Conservation (phyloP, 1,140 invertebrate species). For the Drosophila baimaii region DNA sequence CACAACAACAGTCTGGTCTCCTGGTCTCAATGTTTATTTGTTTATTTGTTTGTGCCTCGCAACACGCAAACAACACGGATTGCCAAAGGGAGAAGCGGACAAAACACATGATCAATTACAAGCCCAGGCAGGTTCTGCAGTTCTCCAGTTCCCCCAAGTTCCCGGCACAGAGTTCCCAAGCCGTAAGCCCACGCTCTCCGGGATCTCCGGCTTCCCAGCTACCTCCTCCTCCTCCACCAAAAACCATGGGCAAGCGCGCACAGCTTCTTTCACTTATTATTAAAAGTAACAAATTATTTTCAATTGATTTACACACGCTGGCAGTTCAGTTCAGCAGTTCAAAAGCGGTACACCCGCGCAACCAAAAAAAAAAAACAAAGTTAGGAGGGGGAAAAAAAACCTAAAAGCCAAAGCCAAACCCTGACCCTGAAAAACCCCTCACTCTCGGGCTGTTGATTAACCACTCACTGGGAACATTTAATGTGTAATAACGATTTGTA, state of each 20-base stretch:
- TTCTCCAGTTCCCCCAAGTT: slow-evolving; percentile 25
- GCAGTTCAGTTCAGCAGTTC: slow-evolving; percentile 73
- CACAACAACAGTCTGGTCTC: slow-evolving; percentile 59
- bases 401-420: slow-evolving; percentile 30
- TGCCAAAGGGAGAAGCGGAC: slow-evolving; percentile 27
- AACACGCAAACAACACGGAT: slow-evolving; percentile 38
- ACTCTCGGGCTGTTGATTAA: slow-evolving; percentile 75
- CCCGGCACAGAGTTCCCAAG: slow-evolving; percentile 30
- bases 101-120: slow-evolving; percentile 82
- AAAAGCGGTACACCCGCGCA: slow-evolving; percentile 67
- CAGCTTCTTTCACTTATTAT: slow-evolving; percentile 84
- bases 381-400: neutral
- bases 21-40: slow-evolving; percentile 62
- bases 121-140: slow-evolving; percentile 50
- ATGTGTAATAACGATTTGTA: slow-evolving; percentile 85
- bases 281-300: slow-evolving; percentile 84
- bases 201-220: neutral
- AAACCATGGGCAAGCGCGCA: slow-evolving; percentile 44
- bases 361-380: slow-evolving; percentile 11
- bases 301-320: slow-evolving; percentile 83
- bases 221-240: slow-evolving; percentile 6
- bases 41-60: slow-evolving; percentile 69
- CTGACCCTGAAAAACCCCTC: slow-evolving; percentile 64
- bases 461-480: slow-evolving; percentile 84
- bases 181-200: slow-evolving; percentile 42